Conservation (phyloP, 2,113 vertebrate genomes). For the Oreochromis spilurus region DNA sequence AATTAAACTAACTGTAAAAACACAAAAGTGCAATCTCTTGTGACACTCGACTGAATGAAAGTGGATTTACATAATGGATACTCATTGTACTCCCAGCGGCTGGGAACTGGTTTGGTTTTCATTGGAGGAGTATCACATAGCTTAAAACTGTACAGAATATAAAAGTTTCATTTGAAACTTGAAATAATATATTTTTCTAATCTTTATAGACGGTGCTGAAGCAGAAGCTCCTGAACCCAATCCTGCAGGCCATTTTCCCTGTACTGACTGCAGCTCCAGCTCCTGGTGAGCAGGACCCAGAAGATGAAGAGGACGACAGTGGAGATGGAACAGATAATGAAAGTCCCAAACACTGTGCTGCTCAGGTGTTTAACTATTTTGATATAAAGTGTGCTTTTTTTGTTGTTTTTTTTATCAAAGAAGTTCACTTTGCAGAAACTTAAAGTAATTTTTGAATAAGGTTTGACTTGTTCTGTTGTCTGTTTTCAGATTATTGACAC, state of each 20-base stretch:
- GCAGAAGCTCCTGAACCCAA: conserved; percentile 77
- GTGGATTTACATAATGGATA: background rate
- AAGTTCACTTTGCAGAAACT: background rate
- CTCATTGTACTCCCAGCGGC: background rate
- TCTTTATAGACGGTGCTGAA: conserved; percentile 76
- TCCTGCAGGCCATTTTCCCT: conserved; percentile 81
- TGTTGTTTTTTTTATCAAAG: background rate
- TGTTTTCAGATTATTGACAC: conserved; percentile 82
- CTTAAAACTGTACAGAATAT: background rate
- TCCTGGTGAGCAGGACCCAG: conserved; percentile 79
- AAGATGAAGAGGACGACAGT: conserved; percentile 74
- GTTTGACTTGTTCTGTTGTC: background rate
- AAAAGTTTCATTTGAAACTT: background rate
- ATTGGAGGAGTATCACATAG: background rate
- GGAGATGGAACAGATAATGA: conserved; percentile 70
- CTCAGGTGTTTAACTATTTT: conserved; percentile 71
- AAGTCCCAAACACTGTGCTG: conserved; percentile 82
- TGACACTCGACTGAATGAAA: background rate
- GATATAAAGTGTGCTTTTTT: background rate
- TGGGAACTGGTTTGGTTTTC: background rate
- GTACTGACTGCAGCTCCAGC: conserved; percentile 78
- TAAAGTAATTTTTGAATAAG: background rate
- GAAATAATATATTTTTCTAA: background rate
- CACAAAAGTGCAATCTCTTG: background rate
- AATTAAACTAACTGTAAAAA: background rate